phyloP scores from a whole-genome alignment of 2,113 vertebrate species.

The Emydocephalus ijimae region DNA sequence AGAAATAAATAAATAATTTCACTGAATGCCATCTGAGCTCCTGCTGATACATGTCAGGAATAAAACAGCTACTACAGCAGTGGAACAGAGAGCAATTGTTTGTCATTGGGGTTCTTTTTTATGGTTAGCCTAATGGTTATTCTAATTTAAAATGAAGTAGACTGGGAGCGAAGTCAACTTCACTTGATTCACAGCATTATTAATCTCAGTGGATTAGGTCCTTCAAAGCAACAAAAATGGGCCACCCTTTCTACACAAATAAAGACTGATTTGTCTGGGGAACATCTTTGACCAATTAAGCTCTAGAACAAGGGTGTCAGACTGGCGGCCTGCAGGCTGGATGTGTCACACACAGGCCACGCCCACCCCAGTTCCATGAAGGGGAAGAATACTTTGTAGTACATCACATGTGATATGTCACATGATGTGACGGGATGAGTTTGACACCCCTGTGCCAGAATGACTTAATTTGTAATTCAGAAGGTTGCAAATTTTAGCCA shows the following conservation, averaged over 20 bases:
- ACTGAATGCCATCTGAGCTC: constrained; percentile 43
- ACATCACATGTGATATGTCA: too few relatives aligned
- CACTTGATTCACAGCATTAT: background rate
- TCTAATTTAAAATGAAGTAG: constrained; percentile 36
- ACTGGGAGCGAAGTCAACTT: background rate
- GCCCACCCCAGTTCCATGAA: too few relatives aligned
- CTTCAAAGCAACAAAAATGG: background rate
- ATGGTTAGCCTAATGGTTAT: constrained; percentile 2
- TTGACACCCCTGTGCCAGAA: background rate
- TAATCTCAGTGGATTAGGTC: background rate
- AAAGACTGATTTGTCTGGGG: background rate
- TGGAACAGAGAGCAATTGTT: constrained; percentile 41
- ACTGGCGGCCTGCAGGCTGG: too few relatives aligned
- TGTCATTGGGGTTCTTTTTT: background rate
- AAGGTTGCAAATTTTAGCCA: background rate
- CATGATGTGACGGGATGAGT: too few relatives aligned
- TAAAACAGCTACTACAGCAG: constrained; percentile 39
- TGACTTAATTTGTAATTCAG: background rate
- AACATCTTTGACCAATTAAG: background rate
- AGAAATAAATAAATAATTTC: constrained; percentile 44
- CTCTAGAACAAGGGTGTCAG: background rate
- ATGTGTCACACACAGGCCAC: too few relatives aligned
- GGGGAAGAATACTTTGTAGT: too few relatives aligned
- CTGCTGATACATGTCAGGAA: constrained; percentile 44
- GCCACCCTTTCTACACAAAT: background rate